phyloP scores from a whole-genome alignment of 2,888 invertebrate genomes.

The Apamea epomidion region DNA sequence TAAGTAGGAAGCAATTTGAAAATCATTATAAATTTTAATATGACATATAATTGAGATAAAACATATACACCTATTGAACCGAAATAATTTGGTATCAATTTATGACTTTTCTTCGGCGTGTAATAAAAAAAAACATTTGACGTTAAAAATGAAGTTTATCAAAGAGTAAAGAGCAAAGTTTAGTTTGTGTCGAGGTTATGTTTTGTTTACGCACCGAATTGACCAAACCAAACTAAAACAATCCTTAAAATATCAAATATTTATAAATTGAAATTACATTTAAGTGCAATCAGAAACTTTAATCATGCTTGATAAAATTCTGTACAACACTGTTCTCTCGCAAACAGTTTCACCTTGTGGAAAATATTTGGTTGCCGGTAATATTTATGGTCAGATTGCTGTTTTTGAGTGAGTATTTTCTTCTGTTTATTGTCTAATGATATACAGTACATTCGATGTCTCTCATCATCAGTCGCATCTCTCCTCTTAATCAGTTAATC shows the following conservation, averaged over 20 bases:
- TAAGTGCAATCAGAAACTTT: not conserved
- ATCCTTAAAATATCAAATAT: not conserved
- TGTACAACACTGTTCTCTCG: conserved; percentile 95
- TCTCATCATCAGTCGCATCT: not conserved
- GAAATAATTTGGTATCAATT: not conserved
- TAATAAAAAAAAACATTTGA: not conserved
- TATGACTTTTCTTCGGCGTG: not conserved
- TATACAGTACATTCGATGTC: not conserved
- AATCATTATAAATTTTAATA: not conserved
- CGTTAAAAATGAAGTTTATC: conserved; percentile 2
- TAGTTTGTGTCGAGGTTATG: conserved; percentile 47
- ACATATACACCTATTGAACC: not conserved
- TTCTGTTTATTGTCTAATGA: not conserved
- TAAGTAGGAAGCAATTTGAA: too few species aligned
- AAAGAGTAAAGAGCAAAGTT: too few species aligned
- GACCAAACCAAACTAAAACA: not conserved
- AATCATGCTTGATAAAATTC: conserved; percentile 89
- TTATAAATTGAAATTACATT: not conserved
- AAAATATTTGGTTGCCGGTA: conserved; percentile 95
- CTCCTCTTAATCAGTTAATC: not conserved
- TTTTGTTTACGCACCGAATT: conserved; percentile 46
- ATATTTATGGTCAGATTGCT: conserved; percentile 95
- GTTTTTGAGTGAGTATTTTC: conserved; percentile 93
- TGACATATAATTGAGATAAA: not conserved
- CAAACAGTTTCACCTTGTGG: conserved; percentile 96